These are phyloP conservation scores for Polyodon spathula DNA, from an alignment of 2,113 vertebrate genomes.

Conservation along the genomic window DNA sequence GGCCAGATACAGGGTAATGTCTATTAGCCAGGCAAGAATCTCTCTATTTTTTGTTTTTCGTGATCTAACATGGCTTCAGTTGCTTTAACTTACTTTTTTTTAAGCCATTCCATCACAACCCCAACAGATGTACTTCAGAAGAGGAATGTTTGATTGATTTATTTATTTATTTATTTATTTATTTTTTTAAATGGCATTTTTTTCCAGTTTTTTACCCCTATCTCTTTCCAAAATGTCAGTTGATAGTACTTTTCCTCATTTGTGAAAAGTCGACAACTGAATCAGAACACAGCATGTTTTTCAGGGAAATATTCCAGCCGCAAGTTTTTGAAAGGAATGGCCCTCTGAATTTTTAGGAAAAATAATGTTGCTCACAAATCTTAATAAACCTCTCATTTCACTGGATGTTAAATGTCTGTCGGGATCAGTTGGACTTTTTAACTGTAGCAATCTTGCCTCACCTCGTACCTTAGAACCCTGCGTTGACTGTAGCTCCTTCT, in stretches of 20 bases:
- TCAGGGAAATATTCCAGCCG: slow-evolving; percentile 3
- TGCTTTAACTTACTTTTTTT: neutral
- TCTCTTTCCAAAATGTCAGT: neutral
- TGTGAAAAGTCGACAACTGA: slow-evolving; percentile 5
- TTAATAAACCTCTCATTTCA: too few relatives aligned
- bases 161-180: slow-evolving; percentile 7
- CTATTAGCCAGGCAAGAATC: slow-evolving; percentile 13
- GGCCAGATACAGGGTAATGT: slow-evolving; percentile 5
- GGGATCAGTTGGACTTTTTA: too few relatives aligned
- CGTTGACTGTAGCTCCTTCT: too few relatives aligned
- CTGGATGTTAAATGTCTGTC: too few relatives aligned
- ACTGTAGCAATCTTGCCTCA: too few relatives aligned
- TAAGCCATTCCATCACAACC: slow-evolving; percentile 3
- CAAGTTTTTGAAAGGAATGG: too few relatives aligned
- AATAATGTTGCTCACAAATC: too few relatives aligned
- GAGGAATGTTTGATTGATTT: neutral
- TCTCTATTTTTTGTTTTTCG: slow-evolving; percentile 8
- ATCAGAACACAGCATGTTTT: slow-evolving; percentile 4
- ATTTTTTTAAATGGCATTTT: slow-evolving; percentile 7
- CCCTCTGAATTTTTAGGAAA: too few relatives aligned
- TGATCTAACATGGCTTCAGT: slow-evolving; percentile 8
- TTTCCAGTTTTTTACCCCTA: slow-evolving; percentile 6
- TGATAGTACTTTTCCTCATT: slow-evolving; percentile 4
- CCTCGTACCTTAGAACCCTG: too few relatives aligned
- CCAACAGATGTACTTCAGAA: too few relatives aligned